phyloP scores from a whole-genome alignment of 2,797 vertebrate species.

The Argentina silus region DNA sequence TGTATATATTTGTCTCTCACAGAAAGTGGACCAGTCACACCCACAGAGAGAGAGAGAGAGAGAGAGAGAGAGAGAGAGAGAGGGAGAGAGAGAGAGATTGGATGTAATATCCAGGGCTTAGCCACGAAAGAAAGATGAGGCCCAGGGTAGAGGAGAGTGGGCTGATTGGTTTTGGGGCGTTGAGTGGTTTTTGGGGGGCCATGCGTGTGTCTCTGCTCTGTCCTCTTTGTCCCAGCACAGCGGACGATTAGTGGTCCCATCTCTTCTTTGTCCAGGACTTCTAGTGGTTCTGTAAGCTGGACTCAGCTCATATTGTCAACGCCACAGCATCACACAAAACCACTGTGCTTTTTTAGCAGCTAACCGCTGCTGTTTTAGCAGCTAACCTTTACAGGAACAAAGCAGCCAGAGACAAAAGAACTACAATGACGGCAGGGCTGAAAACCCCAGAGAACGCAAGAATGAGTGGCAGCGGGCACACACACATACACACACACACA shows the following conservation, averaged over 20 bases:
- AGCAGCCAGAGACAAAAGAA: constrained; percentile 57
- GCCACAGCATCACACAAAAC: constrained; percentile 53
- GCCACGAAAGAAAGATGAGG: not conserved
- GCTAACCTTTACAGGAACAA: constrained; percentile 54
- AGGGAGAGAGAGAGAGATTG: not conserved
- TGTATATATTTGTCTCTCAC: too few relatives aligned
- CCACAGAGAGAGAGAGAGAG: not conserved
- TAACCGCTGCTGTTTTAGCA: constrained; percentile 44
- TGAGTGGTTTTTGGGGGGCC: not conserved
- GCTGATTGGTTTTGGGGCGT: constrained; percentile 9
- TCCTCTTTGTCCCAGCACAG: constrained; percentile 49
- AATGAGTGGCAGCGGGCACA: constrained; percentile 27
- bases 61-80: not conserved
- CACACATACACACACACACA: not conserved
- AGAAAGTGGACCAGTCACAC: too few relatives aligned
- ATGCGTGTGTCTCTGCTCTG: constrained; percentile 16
- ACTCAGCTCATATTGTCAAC: constrained; percentile 46
- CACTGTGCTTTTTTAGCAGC: constrained; percentile 34
- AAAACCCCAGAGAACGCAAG: constrained; percentile 61
- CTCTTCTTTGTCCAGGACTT: constrained; percentile 62
- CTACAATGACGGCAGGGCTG: constrained; percentile 54
- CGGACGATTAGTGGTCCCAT: constrained; percentile 44
- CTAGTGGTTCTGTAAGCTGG: constrained; percentile 51
- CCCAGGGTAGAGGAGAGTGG: constrained; percentile 11
- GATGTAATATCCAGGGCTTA: too few relatives aligned